These are phyloP conservation scores for Pterostichus niger DNA, from an alignment of 2,888 invertebrate genomes.

Conservation along the genomic window DNA sequence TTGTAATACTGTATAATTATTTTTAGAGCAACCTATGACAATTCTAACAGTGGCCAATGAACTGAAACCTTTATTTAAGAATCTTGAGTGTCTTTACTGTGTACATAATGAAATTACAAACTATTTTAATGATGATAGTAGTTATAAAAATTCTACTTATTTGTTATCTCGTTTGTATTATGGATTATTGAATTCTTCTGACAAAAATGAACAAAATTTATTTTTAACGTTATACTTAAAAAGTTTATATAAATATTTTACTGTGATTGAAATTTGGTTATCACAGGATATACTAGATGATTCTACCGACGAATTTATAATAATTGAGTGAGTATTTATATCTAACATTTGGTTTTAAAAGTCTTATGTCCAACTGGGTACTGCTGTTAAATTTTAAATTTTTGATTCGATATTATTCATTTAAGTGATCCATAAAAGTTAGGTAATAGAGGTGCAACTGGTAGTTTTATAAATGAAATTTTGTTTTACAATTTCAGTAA, in stretches of 20 bases:
- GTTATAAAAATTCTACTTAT: conserved; percentile 71
- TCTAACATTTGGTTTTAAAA: neutral
- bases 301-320: conserved; percentile 73
- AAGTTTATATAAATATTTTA: conserved; percentile 74
- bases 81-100: conserved; percentile 70
- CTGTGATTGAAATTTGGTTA: conserved; percentile 74
- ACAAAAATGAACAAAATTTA: conserved; percentile 74
- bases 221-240: conserved; percentile 74
- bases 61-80: conserved; percentile 71
- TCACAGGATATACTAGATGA: conserved; percentile 72
- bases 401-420: no score
- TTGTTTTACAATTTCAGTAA: conserved; percentile 7
- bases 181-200: conserved; percentile 71
- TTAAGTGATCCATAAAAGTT: no score
- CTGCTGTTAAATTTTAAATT: no score
- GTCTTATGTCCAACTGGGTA: no score
- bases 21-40: conserved; percentile 74
- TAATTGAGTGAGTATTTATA: conserved; percentile 70
- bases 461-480: neutral
- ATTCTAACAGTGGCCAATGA: conserved; percentile 72
- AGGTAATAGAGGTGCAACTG: no score
- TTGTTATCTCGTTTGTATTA: conserved; percentile 72
- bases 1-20: conserved; percentile 16
- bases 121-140: conserved; percentile 69
- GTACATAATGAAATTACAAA: conserved; percentile 71